Evolutionary conservation across 2,797 vertebrate species (phyloP).

Genomic region (Columba guinea): DNA sequence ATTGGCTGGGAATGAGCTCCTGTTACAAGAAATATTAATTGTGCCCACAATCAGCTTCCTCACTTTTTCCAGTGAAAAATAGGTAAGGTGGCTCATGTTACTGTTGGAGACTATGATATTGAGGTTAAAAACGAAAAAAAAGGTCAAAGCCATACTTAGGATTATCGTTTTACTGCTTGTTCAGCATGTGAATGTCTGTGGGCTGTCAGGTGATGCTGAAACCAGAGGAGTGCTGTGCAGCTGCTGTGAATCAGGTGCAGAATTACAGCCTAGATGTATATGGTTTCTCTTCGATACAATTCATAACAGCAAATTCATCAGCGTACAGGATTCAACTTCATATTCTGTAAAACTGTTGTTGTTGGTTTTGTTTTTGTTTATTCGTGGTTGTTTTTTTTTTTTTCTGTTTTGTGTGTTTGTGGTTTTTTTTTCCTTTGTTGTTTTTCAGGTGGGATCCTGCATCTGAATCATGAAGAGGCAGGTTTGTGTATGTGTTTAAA

Average conservation of each 20-base stretch:
- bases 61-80: not conserved
- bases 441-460: not conserved
- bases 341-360: not conserved
- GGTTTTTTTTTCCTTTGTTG: no score
- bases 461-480: not conserved
- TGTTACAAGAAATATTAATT: not conserved
- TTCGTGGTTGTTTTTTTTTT: no score
- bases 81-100: not conserved
- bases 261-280: not conserved
- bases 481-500: not conserved
- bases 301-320: not conserved
- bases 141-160: not conserved
- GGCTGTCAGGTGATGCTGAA: not conserved
- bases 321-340: not conserved
- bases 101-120: not conserved
- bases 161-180: not conserved
- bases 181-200: not conserved
- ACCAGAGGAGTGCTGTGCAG: not conserved
- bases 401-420: no score
- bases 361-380: no score
- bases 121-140: not conserved
- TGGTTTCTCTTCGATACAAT: not conserved
- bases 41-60: not conserved
- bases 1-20: not conserved
- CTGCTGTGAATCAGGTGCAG: not conserved